A percentile compares a stretch with the other conserved stretches of the same genome.
Evolutionary conservation across 2,113 vertebrate genomes (phyloP).

Genomic region (Ammodytes marinus): DNA sequence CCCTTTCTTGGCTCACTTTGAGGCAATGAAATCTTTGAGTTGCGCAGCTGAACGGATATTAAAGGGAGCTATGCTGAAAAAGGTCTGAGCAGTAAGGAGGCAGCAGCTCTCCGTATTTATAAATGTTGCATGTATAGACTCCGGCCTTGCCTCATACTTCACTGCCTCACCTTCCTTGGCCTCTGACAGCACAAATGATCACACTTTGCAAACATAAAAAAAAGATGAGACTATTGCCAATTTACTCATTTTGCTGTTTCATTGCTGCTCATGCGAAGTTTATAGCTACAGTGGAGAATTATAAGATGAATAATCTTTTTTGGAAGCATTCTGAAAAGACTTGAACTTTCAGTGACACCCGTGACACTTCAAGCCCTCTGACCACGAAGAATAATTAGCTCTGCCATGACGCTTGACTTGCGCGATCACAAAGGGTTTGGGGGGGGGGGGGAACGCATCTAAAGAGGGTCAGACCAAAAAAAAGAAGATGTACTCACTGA

Average conservation of each 20-base stretch:
- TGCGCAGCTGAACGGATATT: conserved; percentile 61
- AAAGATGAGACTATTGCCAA: conserved; percentile 21
- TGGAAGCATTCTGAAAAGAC: conserved; percentile 8
- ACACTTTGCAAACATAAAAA: conserved; percentile 38
- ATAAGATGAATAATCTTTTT: conserved; percentile 6
- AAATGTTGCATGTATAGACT: conserved; percentile 55
- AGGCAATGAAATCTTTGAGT: conserved; percentile 63
- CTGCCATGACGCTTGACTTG: conserved; percentile 48
- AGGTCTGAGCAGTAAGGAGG: conserved; percentile 57
- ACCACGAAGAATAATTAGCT: conserved; percentile 38
- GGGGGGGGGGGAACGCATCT: not conserved
- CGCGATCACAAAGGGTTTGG: conserved; percentile 27
- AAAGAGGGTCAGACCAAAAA: conserved; percentile 28
- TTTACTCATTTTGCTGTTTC: conserved; percentile 25
- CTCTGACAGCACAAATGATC: conserved; percentile 54
- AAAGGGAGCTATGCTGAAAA: conserved; percentile 50
- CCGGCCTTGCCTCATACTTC: conserved; percentile 35
- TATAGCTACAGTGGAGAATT: not conserved
- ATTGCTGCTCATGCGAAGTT: not conserved
- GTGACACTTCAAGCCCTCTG: conserved; percentile 19
- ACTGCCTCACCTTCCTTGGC: conserved; percentile 36
- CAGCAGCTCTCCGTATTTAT: conserved; percentile 57
- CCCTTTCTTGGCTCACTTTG: conserved; percentile 61
- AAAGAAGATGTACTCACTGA: conserved; percentile 88
- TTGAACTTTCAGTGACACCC: conserved; percentile 18